Base-by-base conservation (phyloP, 2,797 vertebrate genomes). In the Myripristis murdjan region DNA sequence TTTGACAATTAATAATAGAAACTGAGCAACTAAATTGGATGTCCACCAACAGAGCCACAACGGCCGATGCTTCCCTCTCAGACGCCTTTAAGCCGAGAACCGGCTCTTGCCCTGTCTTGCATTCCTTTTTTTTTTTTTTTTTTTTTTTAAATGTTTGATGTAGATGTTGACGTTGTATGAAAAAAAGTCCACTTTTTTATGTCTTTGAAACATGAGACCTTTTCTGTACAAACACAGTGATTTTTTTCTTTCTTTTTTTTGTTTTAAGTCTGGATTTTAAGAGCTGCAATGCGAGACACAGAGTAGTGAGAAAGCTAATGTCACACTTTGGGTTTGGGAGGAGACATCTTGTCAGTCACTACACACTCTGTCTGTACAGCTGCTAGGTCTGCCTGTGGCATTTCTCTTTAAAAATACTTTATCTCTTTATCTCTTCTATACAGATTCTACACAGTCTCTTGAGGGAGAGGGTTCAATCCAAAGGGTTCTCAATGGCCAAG, bases 261-360 rank as follows among this genome's bases (percentile, higher is more conserved):
- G 70, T 23, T 35, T 72, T 64, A 79, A 82, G 78, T 61, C 66
- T 39, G 65, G 65, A 73, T 70, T 53, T 69, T 39, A 73, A 84
- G 63, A 87, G 85, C 87, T 89, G 77, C 73, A 9, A 83, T 75
- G 77, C 22, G 72, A 86, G 73, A 83, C 16, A 76, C 35, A 66
- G 64, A 76, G 60, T 62, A 51, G 80, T 79, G 79, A 85, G 73
- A 83, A 86, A 68, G 66, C 67, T 76, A 64, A 81, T 49, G 70
- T 86, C 77, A 84, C 83, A 62, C 90, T 91, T 91, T 90, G 89
- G 92, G 76, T 87, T 47, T 33, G 62, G 65, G 77, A 85, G 81
- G 82, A 64, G 47, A 91, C 77, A 31, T 79, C 60, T 83, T 43
- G 55, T 83, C 86, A 56, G 81, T 88, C 77, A 79, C 70, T 75